Evolutionary conservation across 2,113 vertebrate genomes (phyloP).

Genomic region (Coptodon rendalli): DNA sequence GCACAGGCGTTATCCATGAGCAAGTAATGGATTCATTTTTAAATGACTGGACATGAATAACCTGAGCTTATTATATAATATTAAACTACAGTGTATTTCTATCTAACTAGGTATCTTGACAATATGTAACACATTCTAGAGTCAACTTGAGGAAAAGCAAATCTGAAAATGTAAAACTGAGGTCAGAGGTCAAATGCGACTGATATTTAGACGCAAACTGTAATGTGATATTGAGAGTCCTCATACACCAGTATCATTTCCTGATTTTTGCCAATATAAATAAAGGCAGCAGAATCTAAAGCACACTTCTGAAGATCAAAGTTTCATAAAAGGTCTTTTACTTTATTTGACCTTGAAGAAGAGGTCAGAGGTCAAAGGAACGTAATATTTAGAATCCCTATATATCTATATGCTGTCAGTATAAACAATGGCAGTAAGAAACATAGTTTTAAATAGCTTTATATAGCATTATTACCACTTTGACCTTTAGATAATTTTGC

Average conservation of each 20-base stretch:
- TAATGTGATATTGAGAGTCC: not conserved
- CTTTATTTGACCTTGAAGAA: not conserved
- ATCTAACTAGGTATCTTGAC: not conserved
- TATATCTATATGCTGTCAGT: not conserved
- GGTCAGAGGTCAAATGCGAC: not conserved
- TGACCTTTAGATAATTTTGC: not conserved
- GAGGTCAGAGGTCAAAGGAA: not conserved
- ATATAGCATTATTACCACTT: not conserved
- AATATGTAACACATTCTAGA: not conserved
- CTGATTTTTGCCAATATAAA: not conserved
- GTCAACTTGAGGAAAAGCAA: not conserved
- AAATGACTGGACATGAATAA: not conserved
- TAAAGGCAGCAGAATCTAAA: not conserved
- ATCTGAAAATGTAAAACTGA: not conserved
- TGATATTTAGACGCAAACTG: not conserved
- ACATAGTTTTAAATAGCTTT: not conserved
- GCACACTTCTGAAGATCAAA: not conserved
- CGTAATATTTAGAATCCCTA: not conserved
- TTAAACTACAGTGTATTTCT: not conserved
- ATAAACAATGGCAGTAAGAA: not conserved
- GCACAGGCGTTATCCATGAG: not conserved
- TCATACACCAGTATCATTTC: not conserved
- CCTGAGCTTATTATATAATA: not conserved
- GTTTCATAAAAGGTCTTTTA: not conserved
- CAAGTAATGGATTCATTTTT: not conserved